These are phyloP conservation scores for Henricia sp. DNA, from an alignment of 53 echinoderm and acorn worm species.

Conservation along the genomic window DNA sequence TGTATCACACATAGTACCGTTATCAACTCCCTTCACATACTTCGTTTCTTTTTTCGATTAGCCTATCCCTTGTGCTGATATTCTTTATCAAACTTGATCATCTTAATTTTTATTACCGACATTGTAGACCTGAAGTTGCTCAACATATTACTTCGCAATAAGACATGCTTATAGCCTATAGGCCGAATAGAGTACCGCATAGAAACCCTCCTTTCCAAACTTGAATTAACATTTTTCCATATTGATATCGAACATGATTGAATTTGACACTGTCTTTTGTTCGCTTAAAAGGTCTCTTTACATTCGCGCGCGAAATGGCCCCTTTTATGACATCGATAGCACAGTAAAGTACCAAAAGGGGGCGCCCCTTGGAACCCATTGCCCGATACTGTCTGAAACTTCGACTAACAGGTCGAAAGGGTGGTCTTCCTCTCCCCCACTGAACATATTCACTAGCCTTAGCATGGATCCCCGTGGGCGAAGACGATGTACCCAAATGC, in stretches of 20 bases:
- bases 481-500: not conserved
- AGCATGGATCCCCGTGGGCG: not conserved
- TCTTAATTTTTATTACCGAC: too few species aligned
- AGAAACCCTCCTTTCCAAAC: not conserved
- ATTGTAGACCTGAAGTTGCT: too few species aligned
- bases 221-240: not conserved
- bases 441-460: not conserved
- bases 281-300: not conserved
- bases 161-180: too few species aligned
- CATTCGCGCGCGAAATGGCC: constrained; percentile 1
- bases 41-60: too few species aligned
- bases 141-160: too few species aligned
- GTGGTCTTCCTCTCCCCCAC: too few species aligned
- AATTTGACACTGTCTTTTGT: not conserved
- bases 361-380: not conserved
- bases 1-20: too few species aligned
- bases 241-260: not conserved
- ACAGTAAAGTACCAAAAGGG: not conserved
- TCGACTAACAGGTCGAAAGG: too few species aligned
- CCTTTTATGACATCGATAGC: not conserved
- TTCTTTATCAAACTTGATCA: too few species aligned
- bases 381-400: not conserved
- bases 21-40: too few species aligned
- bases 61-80: too few species aligned
- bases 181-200: too few species aligned